Evolutionary conservation across 37 sponge, comb jelly and placozoan species (phyloP).

Genomic region (Haliclona indistincta): DNA sequence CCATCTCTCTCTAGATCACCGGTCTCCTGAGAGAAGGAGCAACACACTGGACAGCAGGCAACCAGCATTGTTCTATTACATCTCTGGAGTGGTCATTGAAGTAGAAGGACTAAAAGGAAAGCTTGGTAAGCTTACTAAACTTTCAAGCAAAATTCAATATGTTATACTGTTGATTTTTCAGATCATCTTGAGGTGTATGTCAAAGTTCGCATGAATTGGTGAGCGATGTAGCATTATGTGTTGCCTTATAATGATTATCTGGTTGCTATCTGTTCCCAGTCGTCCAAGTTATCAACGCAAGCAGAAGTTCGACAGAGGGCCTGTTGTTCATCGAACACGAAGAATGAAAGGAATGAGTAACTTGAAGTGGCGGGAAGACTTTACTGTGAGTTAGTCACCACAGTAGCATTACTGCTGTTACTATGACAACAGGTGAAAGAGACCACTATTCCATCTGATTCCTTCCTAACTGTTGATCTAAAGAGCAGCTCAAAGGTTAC

Average conservation of each 20-base stretch:
- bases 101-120: constrained; percentile 70
- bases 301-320: constrained; percentile 56
- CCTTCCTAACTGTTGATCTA: constrained; percentile 61
- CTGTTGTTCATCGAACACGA: constrained; percentile 51
- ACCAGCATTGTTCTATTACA: constrained; percentile 12
- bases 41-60: too few relatives aligned
- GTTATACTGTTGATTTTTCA: background rate
- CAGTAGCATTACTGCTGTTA: background rate
- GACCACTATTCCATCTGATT: constrained; percentile 40
- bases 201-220: constrained; percentile 54
- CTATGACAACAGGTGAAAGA: constrained; percentile 49
- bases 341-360: constrained; percentile 23
- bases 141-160: background rate
- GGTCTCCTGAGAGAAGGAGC: too few relatives aligned
- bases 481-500: constrained; percentile 59
- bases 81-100: constrained; percentile 46
- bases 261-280: constrained; percentile 14
- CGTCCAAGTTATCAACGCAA: constrained; percentile 42
- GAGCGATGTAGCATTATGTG: background rate
- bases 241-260: too few relatives aligned
- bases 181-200: constrained; percentile 58
- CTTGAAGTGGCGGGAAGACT: constrained; percentile 48
- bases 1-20: too few relatives aligned
- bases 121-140: constrained; percentile 17
- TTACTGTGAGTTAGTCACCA: constrained; percentile 12